These are phyloP conservation scores for Oceanodroma leucorhoa DNA, from an alignment of 2,797 vertebrate genomes.

Conservation along the genomic window DNA sequence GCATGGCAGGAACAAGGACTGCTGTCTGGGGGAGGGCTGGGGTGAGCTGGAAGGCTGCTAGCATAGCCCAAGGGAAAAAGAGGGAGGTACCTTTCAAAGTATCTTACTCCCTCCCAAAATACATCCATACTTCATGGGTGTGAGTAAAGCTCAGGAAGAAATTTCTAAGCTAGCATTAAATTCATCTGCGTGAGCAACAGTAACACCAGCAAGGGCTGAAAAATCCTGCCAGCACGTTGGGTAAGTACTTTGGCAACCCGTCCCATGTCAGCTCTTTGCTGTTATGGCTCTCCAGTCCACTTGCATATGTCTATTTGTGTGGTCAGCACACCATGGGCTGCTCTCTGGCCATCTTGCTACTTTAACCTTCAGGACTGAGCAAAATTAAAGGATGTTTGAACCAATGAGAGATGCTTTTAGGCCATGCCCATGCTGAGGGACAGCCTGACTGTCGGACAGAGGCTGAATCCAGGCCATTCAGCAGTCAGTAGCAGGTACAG, in stretches of 20 bases:
- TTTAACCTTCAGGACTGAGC: neutral
- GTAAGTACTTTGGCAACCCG: neutral
- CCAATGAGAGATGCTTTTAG: neutral
- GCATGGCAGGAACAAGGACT: neutral
- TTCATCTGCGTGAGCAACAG: neutral
- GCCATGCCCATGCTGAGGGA: neutral
- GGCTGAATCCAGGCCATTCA: neutral
- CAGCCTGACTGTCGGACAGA: neutral
- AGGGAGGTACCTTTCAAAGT: neutral
- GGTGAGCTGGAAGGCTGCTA: neutral
- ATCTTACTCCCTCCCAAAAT: conserved; percentile 2
- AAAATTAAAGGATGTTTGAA: neutral
- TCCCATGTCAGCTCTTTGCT: neutral
- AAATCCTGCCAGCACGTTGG: neutral
- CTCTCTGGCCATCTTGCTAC: neutral
- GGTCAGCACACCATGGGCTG: neutral
- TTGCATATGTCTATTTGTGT: neutral
- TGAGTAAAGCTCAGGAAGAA: neutral
- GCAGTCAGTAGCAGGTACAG: neutral
- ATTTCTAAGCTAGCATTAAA: neutral
- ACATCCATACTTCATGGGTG: neutral
- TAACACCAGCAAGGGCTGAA: neutral
- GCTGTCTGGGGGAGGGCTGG: neutral
- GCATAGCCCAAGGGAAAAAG: neutral
- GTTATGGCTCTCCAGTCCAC: neutral